Base-by-base conservation (phyloP, 2,113 vertebrate species). In the Cyphomyrus discorhynchus region DNA sequence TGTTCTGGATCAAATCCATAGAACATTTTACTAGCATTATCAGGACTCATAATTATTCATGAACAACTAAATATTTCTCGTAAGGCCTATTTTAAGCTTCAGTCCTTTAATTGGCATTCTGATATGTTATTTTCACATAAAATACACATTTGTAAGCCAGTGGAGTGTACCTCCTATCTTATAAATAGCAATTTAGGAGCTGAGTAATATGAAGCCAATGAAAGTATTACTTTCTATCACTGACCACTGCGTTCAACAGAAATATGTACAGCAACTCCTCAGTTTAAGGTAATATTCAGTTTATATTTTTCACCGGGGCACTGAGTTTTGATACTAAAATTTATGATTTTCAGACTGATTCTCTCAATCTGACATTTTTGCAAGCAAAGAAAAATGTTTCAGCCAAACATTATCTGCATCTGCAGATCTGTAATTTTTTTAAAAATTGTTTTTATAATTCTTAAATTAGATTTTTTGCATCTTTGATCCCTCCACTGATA, bases 401-500 rank as follows among this genome's bases (percentile, higher is more conserved):
- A 70, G 62, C n/a, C 62, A 31, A 10, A 31, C 62, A 70, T 70
- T 31, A 70, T 70, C n/a, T 13, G 27, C n/a, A 66, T 31, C 8
- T 62, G 56, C 58, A 58, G 7, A 66, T 66, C 58, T 66, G 8
- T 27, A 53, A 13, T 1, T 21, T 21, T 21, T 56, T 21, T 6
- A 2, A 0, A 19, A 50, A 70, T 31, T 74, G 66, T 74, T 74
- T 77, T 39, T 77, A 77, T 39, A 17, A 35, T 77, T 80, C 31
- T 80, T 19, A 19, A 80, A 39, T n/a, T n/a, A 4, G 42, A 24
- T 11, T 84, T 84, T 39, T 45, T 46, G 39, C 82, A 47, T 46
- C 17, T 87, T 56, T 89, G 90, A 66, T 35, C 3, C 53, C 70
- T 58, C 21, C 83, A 66, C 90, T 88, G 89, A 91, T 90, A 90